Evolutionary conservation across 2,888 invertebrate genomes (phyloP), one percentile per base, ranked within the genome.

Genomic region (Phoenoteleia sp.): DNA sequence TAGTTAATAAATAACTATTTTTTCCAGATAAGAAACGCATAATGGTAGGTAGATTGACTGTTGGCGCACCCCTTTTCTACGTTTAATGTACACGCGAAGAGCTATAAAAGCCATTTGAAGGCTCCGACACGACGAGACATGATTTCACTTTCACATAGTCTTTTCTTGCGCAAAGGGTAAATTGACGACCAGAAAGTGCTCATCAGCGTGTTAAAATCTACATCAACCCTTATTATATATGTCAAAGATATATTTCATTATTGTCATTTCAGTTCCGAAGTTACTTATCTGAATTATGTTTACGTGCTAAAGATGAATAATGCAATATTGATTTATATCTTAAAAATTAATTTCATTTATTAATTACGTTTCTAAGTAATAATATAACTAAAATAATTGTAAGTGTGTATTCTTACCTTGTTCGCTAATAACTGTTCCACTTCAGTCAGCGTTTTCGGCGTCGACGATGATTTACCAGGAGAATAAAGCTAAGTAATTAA

Each of bases 361-460:
- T 7, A 13, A n/a, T 25, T n/a, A 21, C n/a, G 13, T 21, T 36
- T 36, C 9, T 21, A 19, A 21, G 21, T 19, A 54, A 25, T 33
- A 36, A n/a, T 3, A 58, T 15, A 25, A 52, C 27, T 25, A 7
- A 23, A 69, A 49, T 27, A n/a, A n/a, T 45, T 45, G 6, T 7
- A 23, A 84, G 89, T 88, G n/a, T n/a, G n/a, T n/a, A n/a, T n/a
- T n/a, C n/a, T n/a, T n/a, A 92, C 93, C 90, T 92, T 93, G 36
- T 93, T 92, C 0, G 93, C 93, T 47, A 94, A 77, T 27, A 92
- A 75, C 75, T 92, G 91, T 56, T 94, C 93, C 11, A 92, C 92
- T 67, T 93, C 90, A 7, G 92, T 92, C 11, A 94, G 87, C 13
- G 93, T 92, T 85, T 92, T 93, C 15, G 91, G 89, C 3, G 92